Percentiles rank a stretch among this genome's conserved stretches.
Evolutionary conservation across 2,888 invertebrate genomes (phyloP).

Genomic region (Diadegma fenestrale): DNA sequence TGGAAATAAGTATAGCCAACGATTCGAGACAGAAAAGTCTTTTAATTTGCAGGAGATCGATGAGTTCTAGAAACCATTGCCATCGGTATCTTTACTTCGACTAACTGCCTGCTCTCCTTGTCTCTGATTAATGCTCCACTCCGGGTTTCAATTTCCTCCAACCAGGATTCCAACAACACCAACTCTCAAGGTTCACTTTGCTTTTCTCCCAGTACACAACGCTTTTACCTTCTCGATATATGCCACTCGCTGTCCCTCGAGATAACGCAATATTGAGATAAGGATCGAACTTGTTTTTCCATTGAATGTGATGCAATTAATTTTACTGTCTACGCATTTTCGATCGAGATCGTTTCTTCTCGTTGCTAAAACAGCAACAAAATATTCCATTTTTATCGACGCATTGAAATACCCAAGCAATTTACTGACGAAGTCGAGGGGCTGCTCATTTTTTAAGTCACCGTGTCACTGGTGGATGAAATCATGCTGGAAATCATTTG

Average conservation of each 20-base stretch:
- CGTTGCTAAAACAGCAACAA: background rate
- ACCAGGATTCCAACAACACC: constrained; percentile 42
- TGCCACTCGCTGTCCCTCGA: background rate
- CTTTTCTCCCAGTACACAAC: constrained; percentile 29
- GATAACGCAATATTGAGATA: background rate
- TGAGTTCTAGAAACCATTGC: constrained; percentile 26
- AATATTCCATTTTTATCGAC: background rate
- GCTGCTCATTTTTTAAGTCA: too few relatives aligned
- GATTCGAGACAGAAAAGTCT: background rate
- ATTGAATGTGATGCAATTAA: background rate
- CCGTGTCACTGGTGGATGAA: too few relatives aligned
- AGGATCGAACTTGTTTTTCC: background rate
- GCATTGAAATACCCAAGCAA: background rate
- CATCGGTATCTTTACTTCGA: constrained; percentile 31
- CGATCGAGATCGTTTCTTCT: background rate
- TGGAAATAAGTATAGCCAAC: background rate
- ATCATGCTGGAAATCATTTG: too few relatives aligned
- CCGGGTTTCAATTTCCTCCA: constrained; percentile 59
- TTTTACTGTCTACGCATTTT: background rate
- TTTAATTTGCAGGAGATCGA: background rate
- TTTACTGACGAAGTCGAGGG: too few relatives aligned
- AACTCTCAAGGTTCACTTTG: constrained; percentile 34
- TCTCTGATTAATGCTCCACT: constrained; percentile 56
- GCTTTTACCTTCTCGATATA: background rate
- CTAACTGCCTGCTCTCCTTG: constrained; percentile 19